A percentile compares a stretch with the other conserved stretches of the same genome.
These are phyloP conservation scores for Tipula lateralis DNA, from an alignment of 2,888 invertebrate genomes.

Conservation along the genomic window DNA sequence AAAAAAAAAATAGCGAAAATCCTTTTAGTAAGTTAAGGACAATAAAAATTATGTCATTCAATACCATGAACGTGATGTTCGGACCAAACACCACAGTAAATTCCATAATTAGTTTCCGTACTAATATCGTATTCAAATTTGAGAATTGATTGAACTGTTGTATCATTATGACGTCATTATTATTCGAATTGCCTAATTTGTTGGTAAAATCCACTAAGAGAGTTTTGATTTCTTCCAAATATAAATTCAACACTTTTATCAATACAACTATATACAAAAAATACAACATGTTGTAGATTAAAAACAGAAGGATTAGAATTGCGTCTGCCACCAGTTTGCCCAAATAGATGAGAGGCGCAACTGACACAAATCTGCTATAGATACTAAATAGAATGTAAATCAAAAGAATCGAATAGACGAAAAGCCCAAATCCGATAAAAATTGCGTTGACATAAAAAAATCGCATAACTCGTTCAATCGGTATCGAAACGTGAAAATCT, in stretches of 20 bases:
- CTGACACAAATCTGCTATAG: no score
- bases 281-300: not conserved
- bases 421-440: no score
- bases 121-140: not conserved
- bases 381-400: no score
- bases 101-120: not conserved
- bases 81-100: not conserved
- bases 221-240: not conserved
- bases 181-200: not conserved
- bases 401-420: no score
- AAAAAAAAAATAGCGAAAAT: not conserved
- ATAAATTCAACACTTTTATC: not conserved
- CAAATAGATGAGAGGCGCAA: no score
- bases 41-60: not conserved
- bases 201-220: not conserved
- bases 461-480: not conserved
- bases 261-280: not conserved
- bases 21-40: not conserved
- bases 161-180: not conserved
- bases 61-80: not conserved
- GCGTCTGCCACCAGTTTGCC: not conserved
- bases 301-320: not conserved
- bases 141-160: not conserved
- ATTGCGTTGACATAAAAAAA: not conserved
- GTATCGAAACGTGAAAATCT: not conserved